phyloP scores from a whole-genome alignment of 2,888 invertebrate genomes.

The Podabrus alpinus region DNA sequence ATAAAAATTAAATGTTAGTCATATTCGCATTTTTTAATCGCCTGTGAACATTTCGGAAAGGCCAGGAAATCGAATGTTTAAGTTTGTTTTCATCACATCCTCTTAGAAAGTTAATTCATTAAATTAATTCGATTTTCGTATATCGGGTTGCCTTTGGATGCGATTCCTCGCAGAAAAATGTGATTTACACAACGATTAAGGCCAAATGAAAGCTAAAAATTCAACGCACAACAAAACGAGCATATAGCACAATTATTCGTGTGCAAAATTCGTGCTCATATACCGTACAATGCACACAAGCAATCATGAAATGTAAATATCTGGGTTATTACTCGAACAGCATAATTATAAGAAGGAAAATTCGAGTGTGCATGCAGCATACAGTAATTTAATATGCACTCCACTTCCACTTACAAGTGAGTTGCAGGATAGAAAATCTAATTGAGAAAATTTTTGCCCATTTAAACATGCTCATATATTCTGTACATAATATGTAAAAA shows the following conservation, averaged over 20 bases:
- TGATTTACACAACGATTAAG: neutral
- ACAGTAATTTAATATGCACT: conserved; percentile 1
- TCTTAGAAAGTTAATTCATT: neutral
- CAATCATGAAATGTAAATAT: conserved; percentile 14
- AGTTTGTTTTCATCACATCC: neutral
- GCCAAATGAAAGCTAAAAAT: neutral
- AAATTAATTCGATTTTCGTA: neutral
- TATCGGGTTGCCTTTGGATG: neutral
- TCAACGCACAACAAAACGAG: neutral
- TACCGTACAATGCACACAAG: conserved; percentile 6
- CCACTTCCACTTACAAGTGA: neutral
- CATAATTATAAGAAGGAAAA: conserved; percentile 13
- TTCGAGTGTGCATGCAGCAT: conserved; percentile 12
- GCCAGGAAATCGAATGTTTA: neutral
- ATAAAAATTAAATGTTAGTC: neutral
- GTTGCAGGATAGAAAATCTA: neutral
- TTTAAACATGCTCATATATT: no score
- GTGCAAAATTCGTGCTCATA: conserved; percentile 13
- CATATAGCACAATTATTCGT: conserved; percentile 8
- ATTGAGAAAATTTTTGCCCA: neutral
- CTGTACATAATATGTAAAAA: no score
- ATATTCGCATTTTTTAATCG: neutral
- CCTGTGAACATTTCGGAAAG: neutral
- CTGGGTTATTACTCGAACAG: conserved; percentile 10
- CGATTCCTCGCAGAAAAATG: neutral